Evolutionary conservation across 1,140 invertebrate species (phyloP).

Genomic region (Meloidogyne floridensis): DNA sequence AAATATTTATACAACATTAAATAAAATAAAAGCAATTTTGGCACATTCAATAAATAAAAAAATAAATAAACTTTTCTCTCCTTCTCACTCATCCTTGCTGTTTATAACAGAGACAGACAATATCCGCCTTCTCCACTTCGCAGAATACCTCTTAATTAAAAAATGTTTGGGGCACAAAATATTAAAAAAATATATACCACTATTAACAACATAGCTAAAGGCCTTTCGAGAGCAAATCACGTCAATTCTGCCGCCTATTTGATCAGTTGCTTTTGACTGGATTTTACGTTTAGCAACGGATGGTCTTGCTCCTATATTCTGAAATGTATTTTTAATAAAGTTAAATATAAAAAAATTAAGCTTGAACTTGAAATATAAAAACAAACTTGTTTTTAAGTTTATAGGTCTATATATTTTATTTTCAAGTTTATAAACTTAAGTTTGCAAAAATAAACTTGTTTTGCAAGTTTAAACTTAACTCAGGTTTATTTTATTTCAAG

Average conservation of each 20-base stretch:
- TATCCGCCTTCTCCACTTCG: slow-evolving; percentile 22
- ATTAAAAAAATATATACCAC: neutral
- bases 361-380: neutral
- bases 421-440: too few species aligned
- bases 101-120: slow-evolving; percentile 28
- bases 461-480: neutral
- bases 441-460: neutral
- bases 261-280: slow-evolving; percentile 40
- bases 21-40: neutral
- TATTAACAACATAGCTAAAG: slow-evolving; percentile 29
- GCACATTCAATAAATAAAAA: neutral
- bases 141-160: slow-evolving; percentile 24
- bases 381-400: neutral
- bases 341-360: neutral
- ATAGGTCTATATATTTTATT: too few species aligned
- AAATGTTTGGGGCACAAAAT: neutral
- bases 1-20: neutral
- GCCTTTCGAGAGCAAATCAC: slow-evolving; percentile 42
- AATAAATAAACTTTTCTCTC: neutral
- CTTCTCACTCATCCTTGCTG: slow-evolving; percentile 19
- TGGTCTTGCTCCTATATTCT: slow-evolving; percentile 51
- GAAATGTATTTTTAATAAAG: slow-evolving; percentile 15
- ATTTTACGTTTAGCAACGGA: slow-evolving; percentile 50
- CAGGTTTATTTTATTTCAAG: too few species aligned
- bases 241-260: slow-evolving; percentile 52